phyloP scores from a whole-genome alignment of 2,888 invertebrate species.

The Trissolcus japonicus region DNA sequence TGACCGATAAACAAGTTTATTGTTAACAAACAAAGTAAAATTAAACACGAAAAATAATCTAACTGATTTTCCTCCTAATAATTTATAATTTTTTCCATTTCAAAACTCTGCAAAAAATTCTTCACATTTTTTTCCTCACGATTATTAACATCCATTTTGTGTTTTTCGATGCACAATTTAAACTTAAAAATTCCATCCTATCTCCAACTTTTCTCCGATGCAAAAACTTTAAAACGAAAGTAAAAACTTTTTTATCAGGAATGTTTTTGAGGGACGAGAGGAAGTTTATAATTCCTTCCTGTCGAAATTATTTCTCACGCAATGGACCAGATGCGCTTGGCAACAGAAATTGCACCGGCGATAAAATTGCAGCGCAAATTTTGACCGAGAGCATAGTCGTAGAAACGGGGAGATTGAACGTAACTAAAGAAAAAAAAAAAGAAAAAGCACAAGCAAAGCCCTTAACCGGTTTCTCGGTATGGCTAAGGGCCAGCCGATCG shows the following conservation, averaged over 20 bases:
- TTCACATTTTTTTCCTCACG: too few relatives aligned
- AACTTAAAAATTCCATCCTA: too few relatives aligned
- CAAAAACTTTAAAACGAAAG: too few relatives aligned
- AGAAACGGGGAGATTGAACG: conserved; percentile 48
- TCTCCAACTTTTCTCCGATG: too few relatives aligned
- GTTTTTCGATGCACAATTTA: too few relatives aligned
- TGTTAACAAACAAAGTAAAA: too few relatives aligned
- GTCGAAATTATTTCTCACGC: neutral
- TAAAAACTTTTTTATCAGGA: neutral
- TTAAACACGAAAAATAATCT: too few relatives aligned
- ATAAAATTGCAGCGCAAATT: conserved; percentile 40
- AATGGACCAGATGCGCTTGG: conserved; percentile 14
- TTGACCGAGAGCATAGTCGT: conserved; percentile 49
- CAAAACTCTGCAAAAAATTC: too few relatives aligned
- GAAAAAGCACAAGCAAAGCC: conserved; percentile 14
- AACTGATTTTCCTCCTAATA: too few relatives aligned
- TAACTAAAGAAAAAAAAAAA: conserved; percentile 20
- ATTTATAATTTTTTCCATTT: too few relatives aligned
- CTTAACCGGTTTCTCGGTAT: conserved; percentile 54
- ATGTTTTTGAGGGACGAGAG: conserved; percentile 4
- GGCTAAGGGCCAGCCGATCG: conserved; percentile 44
- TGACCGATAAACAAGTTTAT: too few relatives aligned
- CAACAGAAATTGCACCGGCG: conserved; percentile 26
- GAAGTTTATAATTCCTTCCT: neutral
- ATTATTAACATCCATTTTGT: too few relatives aligned